Base-by-base conservation (phyloP, 2,797 vertebrate species). In the Lycodopsis pacificus region DNA sequence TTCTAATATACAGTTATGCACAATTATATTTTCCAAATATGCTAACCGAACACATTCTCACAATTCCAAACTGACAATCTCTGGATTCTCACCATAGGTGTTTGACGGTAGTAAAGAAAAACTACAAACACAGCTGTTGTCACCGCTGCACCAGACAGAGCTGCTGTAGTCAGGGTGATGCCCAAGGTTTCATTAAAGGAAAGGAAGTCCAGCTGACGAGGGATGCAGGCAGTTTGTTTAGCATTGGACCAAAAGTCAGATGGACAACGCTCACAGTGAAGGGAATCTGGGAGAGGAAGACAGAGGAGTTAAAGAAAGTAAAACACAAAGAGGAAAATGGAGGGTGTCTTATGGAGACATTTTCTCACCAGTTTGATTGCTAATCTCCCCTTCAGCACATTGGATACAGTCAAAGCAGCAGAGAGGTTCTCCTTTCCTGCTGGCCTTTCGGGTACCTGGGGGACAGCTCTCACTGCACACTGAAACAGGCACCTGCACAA, bases 371-470 rank as follows among this genome's bases (percentile, higher is more conserved):
- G 92, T 90, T 58, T 57, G 66, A 65, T 95, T 95, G 66, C 89
- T 94, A 6, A 95, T 91, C 51, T 94, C 93, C n/a, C 95, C 95
- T 2, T 89, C 85, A 42, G 90, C 87, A 72, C 94, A 96, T 13
- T 51, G 67, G 7, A 94, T 71, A 49, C 95, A 95, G 66, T 96
- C 93, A 68, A 95, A 95, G 80, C 95, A 96, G 82, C 94, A 95
- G 14, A 90, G 25, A 2, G 94, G 90, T 22, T 92, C 71, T 12
- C 92, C 93, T 42, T 93, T 92, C 68, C 36, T 82, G 38, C 36
- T 64, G 30, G 90, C 88, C 83, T 86, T 87, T 2, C 93, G 83
- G 53, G 88, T 94, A 0, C 95, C 95, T n/a, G 88, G 89, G 13
- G 66, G 83, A 65, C 95, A 96, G 71, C 83, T 90, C 71, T 85